Evolutionary conservation across 1,140 invertebrate species (phyloP).

Genomic region (Pentalonia nigronervosa): DNA sequence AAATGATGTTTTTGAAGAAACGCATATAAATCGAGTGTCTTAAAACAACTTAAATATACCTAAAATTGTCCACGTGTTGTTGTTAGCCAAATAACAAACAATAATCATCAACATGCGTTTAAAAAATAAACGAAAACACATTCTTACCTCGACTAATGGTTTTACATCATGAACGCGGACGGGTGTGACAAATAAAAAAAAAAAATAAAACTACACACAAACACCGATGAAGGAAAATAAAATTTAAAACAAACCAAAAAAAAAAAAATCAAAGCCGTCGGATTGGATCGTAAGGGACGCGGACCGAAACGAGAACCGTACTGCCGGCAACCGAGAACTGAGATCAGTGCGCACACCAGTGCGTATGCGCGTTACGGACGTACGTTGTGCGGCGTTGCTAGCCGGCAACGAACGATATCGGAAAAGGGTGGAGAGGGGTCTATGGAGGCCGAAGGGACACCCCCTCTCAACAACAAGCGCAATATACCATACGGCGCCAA

Average conservation of each 20-base stretch:
- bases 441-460: constrained; percentile 19
- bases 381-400: not conserved
- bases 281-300: not conserved
- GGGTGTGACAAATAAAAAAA: not conserved
- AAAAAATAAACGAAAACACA: not conserved
- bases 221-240: not conserved
- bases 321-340: not conserved
- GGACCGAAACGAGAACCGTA: constrained; percentile 11
- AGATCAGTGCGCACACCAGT: not conserved
- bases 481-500: constrained; percentile 43
- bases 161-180: not conserved
- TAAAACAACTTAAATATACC: not conserved
- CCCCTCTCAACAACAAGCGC: constrained; percentile 4
- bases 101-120: not conserved
- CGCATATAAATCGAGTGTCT: not conserved
- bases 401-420: constrained; percentile 7
- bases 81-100: not conserved
- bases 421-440: not conserved
- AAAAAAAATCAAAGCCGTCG: not conserved
- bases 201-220: not conserved
- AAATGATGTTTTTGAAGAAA: not conserved
- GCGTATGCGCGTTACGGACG: not conserved
- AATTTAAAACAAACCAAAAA: not conserved
- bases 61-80: not conserved
- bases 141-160: not conserved